phyloP scores from a whole-genome alignment of 2,888 invertebrate species.

The Drosophila anomalata region DNA sequence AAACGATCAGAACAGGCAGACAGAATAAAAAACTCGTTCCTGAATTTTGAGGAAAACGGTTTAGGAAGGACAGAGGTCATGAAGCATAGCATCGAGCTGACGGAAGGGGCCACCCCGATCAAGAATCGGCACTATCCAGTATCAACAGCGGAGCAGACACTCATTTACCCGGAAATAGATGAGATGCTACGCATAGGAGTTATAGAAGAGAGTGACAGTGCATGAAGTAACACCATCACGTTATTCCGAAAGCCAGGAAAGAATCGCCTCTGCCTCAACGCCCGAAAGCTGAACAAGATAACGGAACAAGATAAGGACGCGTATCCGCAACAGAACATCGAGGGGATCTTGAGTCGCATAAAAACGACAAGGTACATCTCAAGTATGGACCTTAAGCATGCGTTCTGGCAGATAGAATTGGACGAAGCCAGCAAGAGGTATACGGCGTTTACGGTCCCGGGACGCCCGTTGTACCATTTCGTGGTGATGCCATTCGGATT shows the following conservation, averaged over 20 bases:
- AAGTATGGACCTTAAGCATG: too few species aligned
- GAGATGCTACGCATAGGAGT: conserved; percentile 10
- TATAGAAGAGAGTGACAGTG: not conserved
- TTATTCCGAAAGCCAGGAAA: too few species aligned
- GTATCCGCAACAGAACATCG: conserved; percentile 5
- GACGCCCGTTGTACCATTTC: too few species aligned
- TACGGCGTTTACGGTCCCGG: too few species aligned
- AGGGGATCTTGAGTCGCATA: not conserved
- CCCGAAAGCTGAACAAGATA: too few species aligned
- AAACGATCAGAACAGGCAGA: too few species aligned
- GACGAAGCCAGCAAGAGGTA: too few species aligned
- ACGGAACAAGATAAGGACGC: not conserved
- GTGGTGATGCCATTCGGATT: too few species aligned
- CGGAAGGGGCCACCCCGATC: not conserved
- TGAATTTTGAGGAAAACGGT: not conserved
- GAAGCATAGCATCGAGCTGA: not conserved
- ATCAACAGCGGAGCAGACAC: not conserved
- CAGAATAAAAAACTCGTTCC: not conserved
- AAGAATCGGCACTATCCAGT: conserved; percentile 1
- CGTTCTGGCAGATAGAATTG: too few species aligned
- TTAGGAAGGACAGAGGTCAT: not conserved
- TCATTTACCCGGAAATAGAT: conserved; percentile 3
- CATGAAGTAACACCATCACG: too few species aligned
- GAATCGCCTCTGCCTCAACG: too few species aligned
- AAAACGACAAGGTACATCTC: too few species aligned